Evolutionary conservation across 2,113 vertebrate genomes (phyloP), one percentile per base, ranked within the genome.

Genomic region (Buteo buteo): DNA sequence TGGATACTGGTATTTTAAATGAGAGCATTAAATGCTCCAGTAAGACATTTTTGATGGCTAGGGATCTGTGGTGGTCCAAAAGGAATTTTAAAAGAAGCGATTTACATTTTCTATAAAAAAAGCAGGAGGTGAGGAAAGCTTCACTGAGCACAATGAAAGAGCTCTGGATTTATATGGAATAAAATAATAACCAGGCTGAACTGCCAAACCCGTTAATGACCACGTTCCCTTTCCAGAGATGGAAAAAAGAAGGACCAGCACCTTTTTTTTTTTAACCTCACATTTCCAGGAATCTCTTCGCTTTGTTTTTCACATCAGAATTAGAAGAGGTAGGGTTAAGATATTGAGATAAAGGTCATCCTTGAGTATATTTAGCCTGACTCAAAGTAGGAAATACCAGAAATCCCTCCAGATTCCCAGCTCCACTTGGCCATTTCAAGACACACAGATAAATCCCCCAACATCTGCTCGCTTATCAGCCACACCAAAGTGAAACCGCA

Each of bases 131-230:
- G 81, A 92, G 74, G 91, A 96, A 95, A 91, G 49, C 70, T 94
- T 95, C 73, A 73, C 58, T 85, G 84, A 82, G 58, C 47, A 80
- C 58, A 93, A 67, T 85, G 89, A 94, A 92, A 91, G 89, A 66
- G 58, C 21, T 91, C 11, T 64, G 76, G 85, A 83, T 92, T 95
- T 93, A 78, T 79, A 62, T 93, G 89, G 84, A 95, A 94, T 93
- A 93, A 96, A 95, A 91, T 94, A 94, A 95, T 84, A 85, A 91
- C 66, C 54, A 89, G 78, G 44, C 31, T 95, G 89, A 80, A 85
- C 73, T 93, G 90, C 95, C 96, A 96, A 88, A 94, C 19, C 81
- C 71, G 78, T 90, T 89, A 97, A 95, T 90, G 84, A 96, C 62
- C 42, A 91, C 0, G 5, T 94, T 97, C 58, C 50, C 50, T 96